A percentile compares a stretch with the other conserved stretches of the same genome.
Conservation (phyloP, 1,140 invertebrate species). For the Pantala flavescens region DNA sequence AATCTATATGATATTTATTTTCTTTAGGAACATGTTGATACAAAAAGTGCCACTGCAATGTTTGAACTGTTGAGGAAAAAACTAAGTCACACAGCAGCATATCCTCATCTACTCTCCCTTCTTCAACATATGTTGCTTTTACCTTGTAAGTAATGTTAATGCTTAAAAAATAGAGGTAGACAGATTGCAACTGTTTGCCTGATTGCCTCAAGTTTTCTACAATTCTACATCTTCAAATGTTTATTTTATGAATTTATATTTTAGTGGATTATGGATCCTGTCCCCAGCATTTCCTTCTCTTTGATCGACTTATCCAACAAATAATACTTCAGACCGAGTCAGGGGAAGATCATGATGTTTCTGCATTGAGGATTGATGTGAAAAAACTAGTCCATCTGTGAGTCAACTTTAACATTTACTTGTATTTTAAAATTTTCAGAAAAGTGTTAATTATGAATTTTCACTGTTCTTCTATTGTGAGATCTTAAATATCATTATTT, state of each 20-base stretch:
- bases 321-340: constrained; percentile 74
- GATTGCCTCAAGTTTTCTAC: too few relatives aligned
- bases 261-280: constrained; percentile 65
- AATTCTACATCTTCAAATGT: too few relatives aligned
- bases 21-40: constrained; percentile 78
- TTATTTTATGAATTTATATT: constrained; percentile 22
- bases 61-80: constrained; percentile 86
- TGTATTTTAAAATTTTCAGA: neutral
- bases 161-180: too few relatives aligned
- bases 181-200: too few relatives aligned
- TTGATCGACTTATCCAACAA: constrained; percentile 93
- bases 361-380: constrained; percentile 81
- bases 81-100: constrained; percentile 83
- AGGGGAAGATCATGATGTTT: constrained; percentile 68
- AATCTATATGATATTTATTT: constrained; percentile 21
- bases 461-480: too few relatives aligned
- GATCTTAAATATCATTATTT: too few relatives aligned
- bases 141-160: constrained; percentile 59
- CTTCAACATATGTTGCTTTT: constrained; percentile 84
- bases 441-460: too few relatives aligned
- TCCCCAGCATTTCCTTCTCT: constrained; percentile 85
- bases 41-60: constrained; percentile 87
- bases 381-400: constrained; percentile 77
- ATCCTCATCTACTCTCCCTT: constrained; percentile 84
- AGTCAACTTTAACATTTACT: constrained; percentile 29